These are phyloP conservation scores for Phrynocephalus forsythii DNA, from an alignment of 2,797 vertebrate species.

Conservation along the genomic window DNA sequence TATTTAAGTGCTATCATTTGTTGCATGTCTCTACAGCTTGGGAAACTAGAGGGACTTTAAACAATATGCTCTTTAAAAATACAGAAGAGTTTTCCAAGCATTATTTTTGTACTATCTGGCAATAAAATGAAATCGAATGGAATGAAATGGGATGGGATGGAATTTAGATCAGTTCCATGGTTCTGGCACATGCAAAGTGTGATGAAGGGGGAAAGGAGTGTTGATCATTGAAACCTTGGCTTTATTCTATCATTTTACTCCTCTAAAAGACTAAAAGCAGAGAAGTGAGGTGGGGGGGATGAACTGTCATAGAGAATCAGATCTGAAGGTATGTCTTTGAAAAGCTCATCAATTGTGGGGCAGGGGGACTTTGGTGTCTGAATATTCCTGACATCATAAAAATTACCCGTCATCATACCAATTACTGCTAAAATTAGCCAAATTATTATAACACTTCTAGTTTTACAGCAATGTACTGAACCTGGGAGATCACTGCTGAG, in stretches of 20 bases:
- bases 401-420: conserved; percentile 15
- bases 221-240: conserved; percentile 33
- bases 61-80: conserved; percentile 50
- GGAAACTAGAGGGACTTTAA: conserved; percentile 30
- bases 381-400: conserved; percentile 14
- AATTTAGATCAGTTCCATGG: conserved; percentile 35
- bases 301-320: conserved; percentile 3
- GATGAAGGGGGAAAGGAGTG: conserved; percentile 39
- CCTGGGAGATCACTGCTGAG: not conserved
- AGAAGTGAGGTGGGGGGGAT: not conserved
- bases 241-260: conserved; percentile 46
- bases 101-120: conserved; percentile 3
- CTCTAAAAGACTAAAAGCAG: conserved; percentile 10
- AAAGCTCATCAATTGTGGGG: conserved; percentile 18
- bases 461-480: not conserved
- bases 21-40: not conserved
- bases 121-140: conserved; percentile 28
- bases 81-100: conserved; percentile 19
- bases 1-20: conserved; percentile 17
- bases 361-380: not conserved
- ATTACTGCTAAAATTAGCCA: not conserved
- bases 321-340: conserved; percentile 19
- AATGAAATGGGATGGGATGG: conserved; percentile 16
- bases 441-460: not conserved
- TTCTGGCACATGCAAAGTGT: conserved; percentile 36